A percentile compares a stretch with the other conserved stretches of the same genome.
Conservation (phyloP, 2,797 vertebrate species). For the Intellagama lesueurii region DNA sequence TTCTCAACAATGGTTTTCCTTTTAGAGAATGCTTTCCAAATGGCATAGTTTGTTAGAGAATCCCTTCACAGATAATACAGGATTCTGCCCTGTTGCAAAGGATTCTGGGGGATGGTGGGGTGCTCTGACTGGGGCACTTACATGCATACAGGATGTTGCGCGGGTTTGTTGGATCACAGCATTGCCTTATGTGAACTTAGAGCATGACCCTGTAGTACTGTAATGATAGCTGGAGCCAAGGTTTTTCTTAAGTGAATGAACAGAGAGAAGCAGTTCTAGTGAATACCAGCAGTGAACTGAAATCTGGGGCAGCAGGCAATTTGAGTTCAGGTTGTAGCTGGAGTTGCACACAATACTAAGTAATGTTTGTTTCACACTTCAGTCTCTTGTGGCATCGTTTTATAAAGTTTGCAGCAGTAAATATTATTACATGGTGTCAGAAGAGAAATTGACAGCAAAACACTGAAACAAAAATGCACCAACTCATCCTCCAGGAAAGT, state of each 20-base stretch:
- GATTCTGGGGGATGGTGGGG: not conserved
- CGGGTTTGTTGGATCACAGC: not conserved
- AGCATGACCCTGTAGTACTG: not conserved
- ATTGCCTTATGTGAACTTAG: not conserved
- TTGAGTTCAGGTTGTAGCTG: not conserved
- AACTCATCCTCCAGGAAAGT: not conserved
- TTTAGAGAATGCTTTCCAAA: not conserved
- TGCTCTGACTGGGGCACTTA: not conserved
- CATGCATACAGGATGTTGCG: not conserved
- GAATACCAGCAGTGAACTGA: not conserved
- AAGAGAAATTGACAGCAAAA: conserved; percentile 18
- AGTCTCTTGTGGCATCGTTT: conserved; percentile 13
- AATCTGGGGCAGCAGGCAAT: not conserved
- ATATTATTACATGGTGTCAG: conserved; percentile 15
- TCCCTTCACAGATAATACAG: too few relatives aligned
- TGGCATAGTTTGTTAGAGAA: not conserved
- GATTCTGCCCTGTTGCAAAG: not conserved
- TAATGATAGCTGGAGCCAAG: not conserved
- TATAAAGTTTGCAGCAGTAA: conserved; percentile 15
- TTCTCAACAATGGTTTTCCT: not conserved
- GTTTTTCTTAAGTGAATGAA: not conserved
- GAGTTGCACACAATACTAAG: not conserved
- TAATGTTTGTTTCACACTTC: conserved; percentile 10
- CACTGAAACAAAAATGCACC: conserved; percentile 4
- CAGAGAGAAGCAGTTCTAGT: not conserved